Evolutionary conservation across 92 coral and sea anemone species (phyloP), one percentile per base, ranked within the genome.

Genomic region (Nematostella vectensis): DNA sequence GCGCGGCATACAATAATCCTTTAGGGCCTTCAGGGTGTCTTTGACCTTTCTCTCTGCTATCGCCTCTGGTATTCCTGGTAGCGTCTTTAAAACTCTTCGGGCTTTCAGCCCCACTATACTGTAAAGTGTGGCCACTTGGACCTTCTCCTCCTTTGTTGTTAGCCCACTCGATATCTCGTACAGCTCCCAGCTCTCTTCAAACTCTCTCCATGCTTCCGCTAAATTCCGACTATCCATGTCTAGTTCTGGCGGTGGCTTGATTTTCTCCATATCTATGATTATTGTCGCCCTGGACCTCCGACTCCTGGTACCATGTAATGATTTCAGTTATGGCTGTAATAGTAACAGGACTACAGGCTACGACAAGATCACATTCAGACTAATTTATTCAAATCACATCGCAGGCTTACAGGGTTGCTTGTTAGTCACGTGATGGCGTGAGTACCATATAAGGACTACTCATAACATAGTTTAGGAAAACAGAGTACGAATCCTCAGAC

Each of bases 171-270:
- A 51, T 29, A 51, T 51, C 15, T 51, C 30, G 13, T 23, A 51
- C 13, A 51, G 51, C 18, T 45, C 51, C 51, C 51, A 45, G 13
- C 29, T 23, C 42, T 61, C 67, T 23, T 26, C 20, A 55, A 36
- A 44, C 42, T 61, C 67, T 28, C 29, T 61, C 67, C 67, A 61
- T 13, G 21, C 56, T n/a, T 45, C 67, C 29, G 57, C 57, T 11
- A 51, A 21, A 27, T 51, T 51, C 11, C 15, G 57, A 24, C 57
- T 45, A 22, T 45, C 51, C 19, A 47, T 61, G 47, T 61, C 67
- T 15, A 61, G 42, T 47, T 61, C 67, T 23, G 70, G 33, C 27
- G 70, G 70, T 33, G 60, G 60, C 55, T 63, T 52, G 11, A 63
- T 50, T 18, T 55, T 25, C 48, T n/a, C n/a, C n/a, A n/a, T n/a